Base-by-base conservation (phyloP, 2,888 invertebrate genomes). In the Eupeodes latifasciatus region DNA sequence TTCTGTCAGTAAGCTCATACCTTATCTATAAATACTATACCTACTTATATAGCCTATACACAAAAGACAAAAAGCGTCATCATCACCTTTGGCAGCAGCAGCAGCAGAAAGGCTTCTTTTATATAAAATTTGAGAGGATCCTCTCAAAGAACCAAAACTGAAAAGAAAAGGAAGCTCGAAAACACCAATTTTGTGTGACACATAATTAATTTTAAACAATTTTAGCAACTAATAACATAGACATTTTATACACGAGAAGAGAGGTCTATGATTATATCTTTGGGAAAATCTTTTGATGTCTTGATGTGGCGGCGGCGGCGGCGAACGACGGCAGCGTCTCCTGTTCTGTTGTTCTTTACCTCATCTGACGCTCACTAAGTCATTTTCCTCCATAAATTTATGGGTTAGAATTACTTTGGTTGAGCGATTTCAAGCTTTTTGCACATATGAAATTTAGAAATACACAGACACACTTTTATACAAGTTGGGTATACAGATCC, bases 201-300 rank as follows among this genome's bases (percentile, higher is more conserved):
- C 77, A 81, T 88, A 88, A 88, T 88, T 88, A 85, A 88, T 88
- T 85, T 88, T 78, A 88, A 88, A 88, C 88, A 84, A 81, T 88
- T 84, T 88, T 81, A 72, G 81, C 81, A 77, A 78, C 84, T 84
- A 81, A 84, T 88, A 84, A 78, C 74, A 81, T 57, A 27, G 57
- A 80, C 74, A 72, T 81, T 84, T 69, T 59, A 83, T 81, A 62
- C 72, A 36, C 51, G 57, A 36, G 57, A 27, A 27, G 27, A 27
- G 27, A 27, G 64, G 74, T 64, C 81, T 75, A 84, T 88, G 72
- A 87, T 87, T 84, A 84, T 87, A 66, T 80, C 83, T 71, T 40
- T 27, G 40, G 40, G 36, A 16, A 80, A 67, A 71, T 66, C 83
- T 72, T 47, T 51, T 72, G 64, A 75, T 76, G 82, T 75, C 66